phyloP scores from a whole-genome alignment of 2,888 invertebrate genomes.

The Aporophyla lueneburgensis region DNA sequence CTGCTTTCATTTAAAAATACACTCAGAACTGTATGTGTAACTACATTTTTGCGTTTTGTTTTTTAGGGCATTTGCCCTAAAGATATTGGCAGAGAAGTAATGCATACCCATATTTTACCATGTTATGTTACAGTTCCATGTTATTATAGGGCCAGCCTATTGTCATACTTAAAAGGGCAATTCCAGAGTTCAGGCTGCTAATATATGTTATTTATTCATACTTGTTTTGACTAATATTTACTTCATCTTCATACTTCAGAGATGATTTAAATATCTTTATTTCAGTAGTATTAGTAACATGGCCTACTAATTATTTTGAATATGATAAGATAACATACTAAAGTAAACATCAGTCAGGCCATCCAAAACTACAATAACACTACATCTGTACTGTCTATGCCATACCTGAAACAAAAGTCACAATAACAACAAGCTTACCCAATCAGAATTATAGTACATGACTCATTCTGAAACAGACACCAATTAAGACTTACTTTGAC shows the following conservation, averaged over 20 bases:
- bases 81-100: background rate
- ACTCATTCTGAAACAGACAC: slow-evolving; percentile 46
- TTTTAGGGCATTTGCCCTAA: too few species aligned
- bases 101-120: background rate
- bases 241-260: too few species aligned
- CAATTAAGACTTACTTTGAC: slow-evolving; percentile 92
- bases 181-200: background rate
- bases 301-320: background rate
- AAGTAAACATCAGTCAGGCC: background rate
- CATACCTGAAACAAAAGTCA: slow-evolving; percentile 21
- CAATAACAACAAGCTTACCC: slow-evolving; percentile 20
- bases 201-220: background rate
- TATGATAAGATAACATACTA: background rate
- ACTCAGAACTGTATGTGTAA: background rate
- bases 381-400: background rate
- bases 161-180: background rate
- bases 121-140: background rate
- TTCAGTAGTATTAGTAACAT: too few species aligned
- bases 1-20: background rate
- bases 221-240: background rate
- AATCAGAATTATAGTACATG: slow-evolving; percentile 38
- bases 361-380: slow-evolving; percentile 21
- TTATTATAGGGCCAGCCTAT: background rate
- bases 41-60: too few species aligned
- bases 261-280: background rate